Conservation (phyloP, 2,888 invertebrate species). For the Heteromurus nitidus region DNA sequence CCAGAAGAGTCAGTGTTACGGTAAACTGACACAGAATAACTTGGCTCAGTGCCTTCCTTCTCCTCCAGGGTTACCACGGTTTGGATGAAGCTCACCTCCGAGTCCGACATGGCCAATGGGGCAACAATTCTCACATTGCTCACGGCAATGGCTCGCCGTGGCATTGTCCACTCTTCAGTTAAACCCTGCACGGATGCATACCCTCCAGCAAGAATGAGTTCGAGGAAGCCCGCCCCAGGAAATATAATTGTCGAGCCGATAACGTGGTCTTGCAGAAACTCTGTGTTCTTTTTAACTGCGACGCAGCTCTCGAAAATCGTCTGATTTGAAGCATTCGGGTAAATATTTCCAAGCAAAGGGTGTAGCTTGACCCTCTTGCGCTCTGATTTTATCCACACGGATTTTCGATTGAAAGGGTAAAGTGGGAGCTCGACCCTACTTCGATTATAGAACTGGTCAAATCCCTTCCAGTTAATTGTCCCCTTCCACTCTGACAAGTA, state of each 20-base stretch:
- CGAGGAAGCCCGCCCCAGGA: conserved; percentile 42
- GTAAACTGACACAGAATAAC: background rate
- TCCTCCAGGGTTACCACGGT: conserved; percentile 4
- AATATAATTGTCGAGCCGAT: conserved; percentile 47
- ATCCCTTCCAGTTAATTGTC: conserved; percentile 31
- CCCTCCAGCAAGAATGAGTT: conserved; percentile 48
- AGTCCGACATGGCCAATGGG: conserved; percentile 21
- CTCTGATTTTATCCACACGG: conserved; percentile 27
- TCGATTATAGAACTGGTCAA: conserved; percentile 8
- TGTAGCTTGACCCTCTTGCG: conserved; percentile 2
- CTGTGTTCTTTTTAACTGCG: background rate
- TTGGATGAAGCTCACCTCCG: conserved; percentile 15
- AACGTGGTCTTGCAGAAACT: conserved; percentile 48
- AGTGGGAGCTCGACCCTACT: conserved; percentile 8
- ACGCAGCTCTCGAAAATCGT: conserved; percentile 36
- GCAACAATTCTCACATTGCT: conserved; percentile 29
- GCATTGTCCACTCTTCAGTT: background rate
- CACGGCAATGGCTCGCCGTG: conserved; percentile 3
- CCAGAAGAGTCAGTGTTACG: background rate
- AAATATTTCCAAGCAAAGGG: conserved; percentile 27
- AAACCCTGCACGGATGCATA: conserved; percentile 36
- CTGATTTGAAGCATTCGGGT: background rate
- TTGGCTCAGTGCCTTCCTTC: background rate
- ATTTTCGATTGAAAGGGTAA: conserved; percentile 47
- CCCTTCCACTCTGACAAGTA: conserved; percentile 16